Percentiles rank a stretch among this genome's conserved stretches.
Evolutionary conservation across 2,113 vertebrate genomes (phyloP).

Genomic region (Ptyas mucosa): DNA sequence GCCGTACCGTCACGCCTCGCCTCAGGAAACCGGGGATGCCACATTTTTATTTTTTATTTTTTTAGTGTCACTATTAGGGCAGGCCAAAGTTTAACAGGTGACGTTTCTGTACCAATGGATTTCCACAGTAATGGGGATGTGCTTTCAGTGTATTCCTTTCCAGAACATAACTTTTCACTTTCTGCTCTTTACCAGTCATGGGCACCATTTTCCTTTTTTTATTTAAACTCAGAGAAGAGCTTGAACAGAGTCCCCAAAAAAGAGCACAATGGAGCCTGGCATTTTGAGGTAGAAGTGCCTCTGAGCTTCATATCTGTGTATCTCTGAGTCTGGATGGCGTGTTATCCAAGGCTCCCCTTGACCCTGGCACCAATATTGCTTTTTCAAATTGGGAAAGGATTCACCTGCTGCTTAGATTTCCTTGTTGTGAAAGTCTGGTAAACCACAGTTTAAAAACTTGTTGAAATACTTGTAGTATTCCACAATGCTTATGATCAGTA

Average conservation of each 20-base stretch:
- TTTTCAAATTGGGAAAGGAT: neutral
- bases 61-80: neutral
- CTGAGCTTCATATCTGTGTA: neutral
- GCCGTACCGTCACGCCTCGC: neutral
- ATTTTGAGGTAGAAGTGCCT: neutral
- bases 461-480: neutral
- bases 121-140: neutral
- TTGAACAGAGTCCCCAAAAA: neutral
- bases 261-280: neutral
- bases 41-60: neutral
- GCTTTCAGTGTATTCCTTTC: neutral
- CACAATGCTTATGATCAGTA: neutral
- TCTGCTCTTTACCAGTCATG: neutral
- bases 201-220: neutral
- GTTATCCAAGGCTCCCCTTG: neutral
- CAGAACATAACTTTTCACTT: neutral
- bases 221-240: neutral
- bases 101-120: neutral
- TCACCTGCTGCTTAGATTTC: neutral
- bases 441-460: neutral
- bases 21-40: neutral
- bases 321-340: neutral
- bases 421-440: neutral
- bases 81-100: neutral
- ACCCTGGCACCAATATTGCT: neutral